phyloP scores from a whole-genome alignment of 2,797 vertebrate genomes.

The Hydrocynus forskahlii region DNA sequence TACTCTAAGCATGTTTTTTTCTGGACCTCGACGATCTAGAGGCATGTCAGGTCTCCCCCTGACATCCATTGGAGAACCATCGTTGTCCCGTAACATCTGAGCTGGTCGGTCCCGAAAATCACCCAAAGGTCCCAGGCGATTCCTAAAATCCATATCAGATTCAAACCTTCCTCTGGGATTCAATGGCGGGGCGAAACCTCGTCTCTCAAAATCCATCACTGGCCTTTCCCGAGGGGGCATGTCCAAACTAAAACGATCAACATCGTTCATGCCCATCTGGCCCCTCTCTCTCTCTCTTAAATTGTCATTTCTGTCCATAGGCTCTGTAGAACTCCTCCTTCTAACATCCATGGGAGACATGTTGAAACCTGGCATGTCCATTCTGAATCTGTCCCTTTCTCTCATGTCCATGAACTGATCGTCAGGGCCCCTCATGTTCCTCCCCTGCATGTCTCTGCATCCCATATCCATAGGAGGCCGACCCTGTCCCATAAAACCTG shows the following conservation, averaged over 20 bases:
- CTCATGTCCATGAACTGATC: constrained; percentile 85
- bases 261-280: constrained; percentile 65
- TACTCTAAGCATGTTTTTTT: constrained; percentile 67
- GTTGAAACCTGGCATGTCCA: constrained; percentile 80
- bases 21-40: constrained; percentile 79
- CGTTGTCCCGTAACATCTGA: constrained; percentile 84
- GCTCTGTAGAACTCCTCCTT: constrained; percentile 73
- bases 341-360: constrained; percentile 73
- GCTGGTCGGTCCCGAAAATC: constrained; percentile 88
- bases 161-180: constrained; percentile 78
- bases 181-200: constrained; percentile 67
- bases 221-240: constrained; percentile 70
- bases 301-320: constrained; percentile 72
- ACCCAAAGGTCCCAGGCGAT: constrained; percentile 78
- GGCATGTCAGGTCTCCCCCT: constrained; percentile 79
- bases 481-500: constrained; percentile 83
- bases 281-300: constrained; percentile 78
- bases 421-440: constrained; percentile 81
- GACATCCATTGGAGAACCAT: constrained; percentile 78
- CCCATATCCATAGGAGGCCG: constrained; percentile 82
- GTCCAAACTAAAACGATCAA: constrained; percentile 73
- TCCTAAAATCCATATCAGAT: constrained; percentile 87
- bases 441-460: constrained; percentile 82
- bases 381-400: constrained; percentile 79
- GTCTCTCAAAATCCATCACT: constrained; percentile 75